phyloP scores from a whole-genome alignment of 2,797 vertebrate genomes.

The Todus mexicanus region DNA sequence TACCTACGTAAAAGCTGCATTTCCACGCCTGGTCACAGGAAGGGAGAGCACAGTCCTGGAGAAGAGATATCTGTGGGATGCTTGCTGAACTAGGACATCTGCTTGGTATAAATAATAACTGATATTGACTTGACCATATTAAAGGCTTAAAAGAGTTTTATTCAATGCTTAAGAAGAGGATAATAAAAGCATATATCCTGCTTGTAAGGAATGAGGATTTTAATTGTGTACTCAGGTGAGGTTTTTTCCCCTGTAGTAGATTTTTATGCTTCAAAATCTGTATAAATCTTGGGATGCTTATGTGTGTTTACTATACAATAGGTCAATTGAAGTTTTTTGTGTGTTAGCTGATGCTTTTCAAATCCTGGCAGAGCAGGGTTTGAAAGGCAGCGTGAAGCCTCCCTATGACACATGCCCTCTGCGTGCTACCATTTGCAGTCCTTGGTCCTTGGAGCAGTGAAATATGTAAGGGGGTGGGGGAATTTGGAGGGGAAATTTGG shows the following conservation, averaged over 20 bases:
- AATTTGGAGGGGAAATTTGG: background rate
- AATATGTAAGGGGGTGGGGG: background rate
- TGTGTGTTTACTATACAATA: fast-evolving
- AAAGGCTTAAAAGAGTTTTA: background rate
- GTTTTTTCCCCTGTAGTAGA: background rate
- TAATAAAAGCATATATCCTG: background rate
- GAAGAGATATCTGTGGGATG: fast-evolving
- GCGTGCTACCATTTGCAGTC: fast-evolving
- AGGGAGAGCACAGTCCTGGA: background rate
- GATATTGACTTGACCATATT: fast-evolving
- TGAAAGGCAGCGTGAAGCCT: background rate
- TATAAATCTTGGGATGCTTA: background rate
- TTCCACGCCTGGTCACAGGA: background rate
- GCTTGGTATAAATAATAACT: background rate
- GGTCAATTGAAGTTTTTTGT: background rate
- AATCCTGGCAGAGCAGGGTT: background rate
- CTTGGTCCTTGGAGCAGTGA: background rate
- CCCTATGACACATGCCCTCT: background rate
- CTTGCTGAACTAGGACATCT: background rate
- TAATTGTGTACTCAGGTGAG: background rate
- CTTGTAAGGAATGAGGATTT: background rate
- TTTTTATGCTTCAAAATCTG: background rate
- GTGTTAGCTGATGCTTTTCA: background rate
- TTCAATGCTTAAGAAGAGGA: background rate
- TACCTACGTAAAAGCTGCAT: background rate